Conservation (phyloP, 35 echinoderm and acorn worm species). For the Apostichopus californicus region DNA sequence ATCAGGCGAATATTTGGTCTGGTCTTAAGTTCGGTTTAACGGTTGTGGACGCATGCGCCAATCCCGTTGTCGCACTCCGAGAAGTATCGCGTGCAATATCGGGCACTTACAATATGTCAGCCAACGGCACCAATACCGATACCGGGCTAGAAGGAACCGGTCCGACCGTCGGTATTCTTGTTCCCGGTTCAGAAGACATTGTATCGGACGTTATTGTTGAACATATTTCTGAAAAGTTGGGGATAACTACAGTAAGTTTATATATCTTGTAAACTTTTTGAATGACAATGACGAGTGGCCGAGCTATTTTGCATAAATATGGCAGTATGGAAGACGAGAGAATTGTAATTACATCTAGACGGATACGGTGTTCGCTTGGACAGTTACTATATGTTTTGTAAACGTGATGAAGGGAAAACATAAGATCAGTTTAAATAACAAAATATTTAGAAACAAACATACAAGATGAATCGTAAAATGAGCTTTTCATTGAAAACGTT, state of each 20-base stretch:
- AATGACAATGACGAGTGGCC: too few relatives aligned
- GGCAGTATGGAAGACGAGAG: too few relatives aligned
- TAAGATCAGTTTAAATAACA: too few relatives aligned
- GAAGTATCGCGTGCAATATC: slow-evolving; percentile 54
- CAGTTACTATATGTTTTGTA: too few relatives aligned
- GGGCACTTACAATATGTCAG: slow-evolving; percentile 3
- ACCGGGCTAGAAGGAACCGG: slow-evolving; percentile 34
- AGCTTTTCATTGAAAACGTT: too few relatives aligned
- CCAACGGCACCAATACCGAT: slow-evolving; percentile 15
- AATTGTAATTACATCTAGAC: too few relatives aligned
- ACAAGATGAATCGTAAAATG: too few relatives aligned
- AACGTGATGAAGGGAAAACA: too few relatives aligned
- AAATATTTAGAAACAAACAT: too few relatives aligned
- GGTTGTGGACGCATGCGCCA: slow-evolving; percentile 69
- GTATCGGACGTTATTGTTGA: slow-evolving; percentile 17
- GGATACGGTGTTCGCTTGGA: too few relatives aligned
- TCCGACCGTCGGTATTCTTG: slow-evolving; percentile 66
- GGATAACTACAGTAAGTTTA: slow-evolving; percentile 50
- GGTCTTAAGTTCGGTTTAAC: slow-evolving; percentile 65
- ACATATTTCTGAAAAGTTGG: slow-evolving; percentile 22
- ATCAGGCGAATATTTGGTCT: not conserved
- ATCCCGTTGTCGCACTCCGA: slow-evolving; percentile 45
- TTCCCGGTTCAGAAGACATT: slow-evolving; percentile 23
- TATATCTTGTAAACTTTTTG: not conserved
- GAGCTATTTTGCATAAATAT: too few relatives aligned